Conservation (phyloP, 2,797 vertebrate genomes). For the Coluber constrictor region DNA sequence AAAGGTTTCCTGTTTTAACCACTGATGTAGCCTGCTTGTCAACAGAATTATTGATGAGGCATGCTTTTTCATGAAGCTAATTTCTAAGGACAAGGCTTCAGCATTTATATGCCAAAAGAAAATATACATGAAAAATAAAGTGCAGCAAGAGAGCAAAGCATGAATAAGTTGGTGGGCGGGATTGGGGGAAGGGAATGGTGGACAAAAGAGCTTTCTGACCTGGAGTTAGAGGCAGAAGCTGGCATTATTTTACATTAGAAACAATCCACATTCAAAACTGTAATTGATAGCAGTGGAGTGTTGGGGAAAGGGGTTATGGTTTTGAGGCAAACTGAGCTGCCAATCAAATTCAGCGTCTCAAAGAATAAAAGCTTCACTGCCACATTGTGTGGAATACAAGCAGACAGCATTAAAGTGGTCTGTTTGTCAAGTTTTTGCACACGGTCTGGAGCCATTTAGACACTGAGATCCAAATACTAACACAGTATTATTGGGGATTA, state of each 20-base stretch:
- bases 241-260: constrained; percentile 97
- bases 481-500: constrained; percentile 66
- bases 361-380: constrained; percentile 77
- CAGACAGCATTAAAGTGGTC: constrained; percentile 74
- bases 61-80: constrained; percentile 46
- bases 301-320: constrained; percentile 69
- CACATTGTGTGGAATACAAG: constrained; percentile 74
- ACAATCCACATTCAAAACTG: constrained; percentile 92
- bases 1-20: constrained; percentile 52
- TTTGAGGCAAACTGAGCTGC: constrained; percentile 73
- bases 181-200: constrained; percentile 51
- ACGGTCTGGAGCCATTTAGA: constrained; percentile 72
- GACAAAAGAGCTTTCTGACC: constrained; percentile 73
- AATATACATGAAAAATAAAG: constrained; percentile 66
- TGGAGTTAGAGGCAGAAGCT: constrained; percentile 75
- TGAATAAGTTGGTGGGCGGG: constrained; percentile 28
- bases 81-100: constrained; percentile 59
- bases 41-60: constrained; percentile 60
- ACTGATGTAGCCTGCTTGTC: constrained; percentile 58
- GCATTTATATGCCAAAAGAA: constrained; percentile 54
- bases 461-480: constrained; percentile 70
- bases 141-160: constrained; percentile 55
- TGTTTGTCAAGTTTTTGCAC: constrained; percentile 78
- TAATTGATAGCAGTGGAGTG: constrained; percentile 94
- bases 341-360: constrained; percentile 76